These are phyloP conservation scores for Hystrix brachyura DNA, from an alignment of 2,113 vertebrate genomes.

Conservation along the genomic window DNA sequence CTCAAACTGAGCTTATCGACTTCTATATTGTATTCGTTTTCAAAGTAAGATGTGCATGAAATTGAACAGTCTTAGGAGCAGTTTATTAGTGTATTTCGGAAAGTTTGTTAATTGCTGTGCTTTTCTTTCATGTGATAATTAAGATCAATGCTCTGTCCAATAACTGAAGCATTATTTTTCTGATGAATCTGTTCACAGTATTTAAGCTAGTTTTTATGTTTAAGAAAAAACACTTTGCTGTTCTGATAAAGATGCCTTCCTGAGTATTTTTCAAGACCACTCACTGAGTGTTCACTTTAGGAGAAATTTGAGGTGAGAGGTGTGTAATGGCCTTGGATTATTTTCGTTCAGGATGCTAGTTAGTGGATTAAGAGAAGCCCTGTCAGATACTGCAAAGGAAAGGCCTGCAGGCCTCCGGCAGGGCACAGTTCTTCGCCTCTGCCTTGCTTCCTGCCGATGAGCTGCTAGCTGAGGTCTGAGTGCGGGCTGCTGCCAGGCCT, in stretches of 20 bases:
- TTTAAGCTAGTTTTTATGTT: not conserved
- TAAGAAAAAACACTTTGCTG: not conserved
- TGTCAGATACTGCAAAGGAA: not conserved
- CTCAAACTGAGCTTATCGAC: not conserved
- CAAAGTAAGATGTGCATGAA: not conserved
- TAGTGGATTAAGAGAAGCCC: not conserved
- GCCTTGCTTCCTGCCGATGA: not conserved
- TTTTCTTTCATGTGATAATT: not conserved
- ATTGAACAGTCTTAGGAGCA: not conserved
- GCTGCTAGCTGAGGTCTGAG: not conserved
- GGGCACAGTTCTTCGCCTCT: not conserved
- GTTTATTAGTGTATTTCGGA: not conserved
- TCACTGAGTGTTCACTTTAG: not conserved
- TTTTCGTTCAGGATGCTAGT: not conserved
- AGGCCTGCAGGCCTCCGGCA: rapidly evolving
- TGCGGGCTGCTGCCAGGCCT: not conserved
- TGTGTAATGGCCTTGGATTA: not conserved
- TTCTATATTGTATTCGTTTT: not conserved
- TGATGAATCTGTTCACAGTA: not conserved
- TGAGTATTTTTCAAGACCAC: not conserved
- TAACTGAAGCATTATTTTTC: not conserved
- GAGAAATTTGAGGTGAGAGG: not conserved
- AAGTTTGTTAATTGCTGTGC: not conserved
- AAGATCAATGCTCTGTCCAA: not conserved
- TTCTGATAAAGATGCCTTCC: not conserved